A percentile compares a stretch with the other conserved stretches of the same genome.
Conservation (phyloP, 1,140 invertebrate species). For the Drosophila athabasca region DNA sequence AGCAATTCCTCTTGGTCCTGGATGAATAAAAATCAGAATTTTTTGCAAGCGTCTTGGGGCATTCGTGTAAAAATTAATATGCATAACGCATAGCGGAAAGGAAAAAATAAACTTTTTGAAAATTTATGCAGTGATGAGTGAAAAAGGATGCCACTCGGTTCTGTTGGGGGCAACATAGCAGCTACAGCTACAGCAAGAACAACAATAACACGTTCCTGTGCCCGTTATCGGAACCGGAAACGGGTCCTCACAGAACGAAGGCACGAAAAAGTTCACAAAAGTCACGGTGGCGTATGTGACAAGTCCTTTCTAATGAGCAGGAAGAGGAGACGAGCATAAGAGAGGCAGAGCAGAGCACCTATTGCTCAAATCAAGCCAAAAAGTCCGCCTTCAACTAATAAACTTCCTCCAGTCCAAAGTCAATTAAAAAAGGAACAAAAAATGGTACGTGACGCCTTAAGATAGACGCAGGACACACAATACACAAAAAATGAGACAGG, state of each 20-base stretch:
- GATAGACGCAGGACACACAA: slow-evolving; percentile 26
- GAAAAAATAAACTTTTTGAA: slow-evolving; percentile 69
- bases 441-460: slow-evolving; percentile 72
- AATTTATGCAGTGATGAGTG: slow-evolving; percentile 82
- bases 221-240: slow-evolving; percentile 55
- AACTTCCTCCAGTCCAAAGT: slow-evolving; percentile 65
- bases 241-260: slow-evolving; percentile 5
- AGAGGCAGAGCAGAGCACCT: slow-evolving; percentile 32
- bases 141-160: slow-evolving; percentile 66
- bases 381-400: slow-evolving; percentile 59
- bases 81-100: slow-evolving; percentile 70
- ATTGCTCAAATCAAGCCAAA: slow-evolving; percentile 65
- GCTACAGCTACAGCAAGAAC: slow-evolving; percentile 9
- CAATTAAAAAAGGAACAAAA: slow-evolving; percentile 77
- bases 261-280: slow-evolving; percentile 37
- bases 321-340: slow-evolving; percentile 22
- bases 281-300: slow-evolving; percentile 68
- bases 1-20: not conserved
- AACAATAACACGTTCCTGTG: slow-evolving; percentile 48
- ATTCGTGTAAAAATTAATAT: slow-evolving; percentile 66
- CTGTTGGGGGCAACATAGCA: slow-evolving; percentile 17
- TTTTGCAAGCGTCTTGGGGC: slow-evolving; percentile 11
- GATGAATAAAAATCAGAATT: slow-evolving; percentile 33
- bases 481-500: slow-evolving; percentile 20
- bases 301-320: slow-evolving; percentile 76